A percentile compares a stretch with the other conserved stretches of the same genome.
Evolutionary conservation across 2,113 vertebrate species (phyloP).

Genomic region (Alectura lathami): DNA sequence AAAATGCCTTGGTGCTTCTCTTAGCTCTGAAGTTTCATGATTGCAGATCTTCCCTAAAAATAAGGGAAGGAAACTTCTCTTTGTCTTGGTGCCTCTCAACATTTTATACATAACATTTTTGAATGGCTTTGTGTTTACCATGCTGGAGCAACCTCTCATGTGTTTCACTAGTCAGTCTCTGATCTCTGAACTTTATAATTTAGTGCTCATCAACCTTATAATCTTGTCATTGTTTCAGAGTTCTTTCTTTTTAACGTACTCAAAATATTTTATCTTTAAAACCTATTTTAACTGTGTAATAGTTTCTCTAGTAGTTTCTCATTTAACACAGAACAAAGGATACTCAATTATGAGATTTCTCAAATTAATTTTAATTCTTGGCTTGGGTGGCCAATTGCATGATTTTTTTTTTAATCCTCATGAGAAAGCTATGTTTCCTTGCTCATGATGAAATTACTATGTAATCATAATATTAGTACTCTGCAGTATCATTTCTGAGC

Average conservation of each 20-base stretch:
- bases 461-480: constrained; percentile 3
- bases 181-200: not conserved
- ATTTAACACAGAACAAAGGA: constrained; percentile 2
- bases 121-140: not conserved
- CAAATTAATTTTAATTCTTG: constrained; percentile 31
- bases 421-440: not conserved
- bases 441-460: constrained; percentile 18
- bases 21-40: fast-evolving
- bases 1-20: not conserved
- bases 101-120: not conserved
- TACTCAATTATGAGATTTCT: constrained; percentile 41
- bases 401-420: not conserved
- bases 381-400: not conserved
- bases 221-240: not conserved
- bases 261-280: not conserved
- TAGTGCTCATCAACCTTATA: not conserved
- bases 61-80: not conserved
- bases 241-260: constrained; percentile 1
- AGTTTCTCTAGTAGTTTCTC: constrained; percentile 10
- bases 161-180: not conserved
- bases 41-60: not conserved
- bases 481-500: not conserved
- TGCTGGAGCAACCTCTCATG: not conserved
- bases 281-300: not conserved
- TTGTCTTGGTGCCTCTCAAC: fast-evolving